Conservation (phyloP, 2,113 vertebrate genomes). For the Propithecus coquereli region DNA sequence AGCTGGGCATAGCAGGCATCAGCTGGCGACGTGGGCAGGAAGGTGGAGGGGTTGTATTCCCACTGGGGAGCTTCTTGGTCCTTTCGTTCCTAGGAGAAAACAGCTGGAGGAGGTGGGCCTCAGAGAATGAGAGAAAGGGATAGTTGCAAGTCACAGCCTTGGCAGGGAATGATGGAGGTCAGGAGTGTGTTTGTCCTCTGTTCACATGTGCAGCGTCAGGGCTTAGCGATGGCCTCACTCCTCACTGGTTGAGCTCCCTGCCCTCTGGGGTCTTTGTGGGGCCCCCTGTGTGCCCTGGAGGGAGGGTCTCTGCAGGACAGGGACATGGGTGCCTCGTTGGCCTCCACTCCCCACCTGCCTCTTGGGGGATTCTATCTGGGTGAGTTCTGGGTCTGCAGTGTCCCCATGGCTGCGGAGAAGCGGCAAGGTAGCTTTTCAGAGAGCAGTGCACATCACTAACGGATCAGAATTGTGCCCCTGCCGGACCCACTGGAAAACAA, state of each 20-base stretch:
- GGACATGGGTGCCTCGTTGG: no score
- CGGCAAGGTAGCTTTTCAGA: no score
- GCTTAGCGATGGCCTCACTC: neutral
- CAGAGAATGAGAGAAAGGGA: neutral
- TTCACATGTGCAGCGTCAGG: neutral
- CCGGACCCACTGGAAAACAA: neutral
- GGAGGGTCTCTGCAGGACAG: neutral
- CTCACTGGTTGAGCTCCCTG: neutral
- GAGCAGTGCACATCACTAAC: fast-evolving
- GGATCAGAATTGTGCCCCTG: fast-evolving
- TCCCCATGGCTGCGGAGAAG: neutral
- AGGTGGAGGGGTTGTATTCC: neutral
- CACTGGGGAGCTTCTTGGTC: neutral
- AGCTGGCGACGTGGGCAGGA: neutral
- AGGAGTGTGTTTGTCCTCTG: neutral
- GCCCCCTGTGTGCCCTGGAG: neutral
- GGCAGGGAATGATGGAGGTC: neutral
- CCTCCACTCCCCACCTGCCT: neutral
- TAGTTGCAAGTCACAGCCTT: neutral
- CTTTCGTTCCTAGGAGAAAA: neutral
- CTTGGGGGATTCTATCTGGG: neutral
- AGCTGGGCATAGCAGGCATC: neutral
- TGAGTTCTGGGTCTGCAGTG: neutral
- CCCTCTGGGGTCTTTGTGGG: neutral
- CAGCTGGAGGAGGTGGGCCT: neutral